Percentiles rank a stretch among this genome's conserved stretches.
phyloP scores from a whole-genome alignment of 2,113 vertebrate genomes.

The Microcebus griseorufus region DNA sequence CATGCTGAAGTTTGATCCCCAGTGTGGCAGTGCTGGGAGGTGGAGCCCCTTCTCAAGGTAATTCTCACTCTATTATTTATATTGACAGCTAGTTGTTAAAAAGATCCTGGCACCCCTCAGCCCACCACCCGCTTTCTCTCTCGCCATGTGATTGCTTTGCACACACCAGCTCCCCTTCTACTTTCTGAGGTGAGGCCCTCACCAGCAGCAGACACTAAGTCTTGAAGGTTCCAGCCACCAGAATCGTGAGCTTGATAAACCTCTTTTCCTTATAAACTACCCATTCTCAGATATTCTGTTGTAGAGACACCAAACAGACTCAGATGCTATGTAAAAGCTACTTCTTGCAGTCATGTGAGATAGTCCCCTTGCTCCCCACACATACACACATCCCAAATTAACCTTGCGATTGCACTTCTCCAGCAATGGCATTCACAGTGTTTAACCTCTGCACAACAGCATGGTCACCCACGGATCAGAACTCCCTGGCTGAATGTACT shows the following conservation, averaged over 20 bases:
- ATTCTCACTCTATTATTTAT: neutral
- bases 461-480: neutral
- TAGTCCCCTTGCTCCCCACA: too few relatives aligned
- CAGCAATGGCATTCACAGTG: neutral
- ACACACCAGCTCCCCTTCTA: neutral
- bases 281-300: neutral
- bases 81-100: neutral
- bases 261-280: neutral
- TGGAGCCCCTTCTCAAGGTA: neutral
- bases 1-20: neutral
- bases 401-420: neutral
- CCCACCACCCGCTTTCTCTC: neutral
- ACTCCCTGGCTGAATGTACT: neutral
- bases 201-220: neutral
- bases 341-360: neutral
- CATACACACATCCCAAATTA: accelerated
- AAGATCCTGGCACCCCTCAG: neutral
- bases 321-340: neutral
- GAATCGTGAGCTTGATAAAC: neutral
- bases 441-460: neutral
- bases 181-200: neutral
- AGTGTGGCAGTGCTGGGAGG: neutral
- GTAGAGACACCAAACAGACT: neutral
- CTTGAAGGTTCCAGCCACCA: neutral
- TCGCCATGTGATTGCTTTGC: neutral